phyloP scores from a whole-genome alignment of 2,797 vertebrate genomes.

The Garrulus glandarius region DNA sequence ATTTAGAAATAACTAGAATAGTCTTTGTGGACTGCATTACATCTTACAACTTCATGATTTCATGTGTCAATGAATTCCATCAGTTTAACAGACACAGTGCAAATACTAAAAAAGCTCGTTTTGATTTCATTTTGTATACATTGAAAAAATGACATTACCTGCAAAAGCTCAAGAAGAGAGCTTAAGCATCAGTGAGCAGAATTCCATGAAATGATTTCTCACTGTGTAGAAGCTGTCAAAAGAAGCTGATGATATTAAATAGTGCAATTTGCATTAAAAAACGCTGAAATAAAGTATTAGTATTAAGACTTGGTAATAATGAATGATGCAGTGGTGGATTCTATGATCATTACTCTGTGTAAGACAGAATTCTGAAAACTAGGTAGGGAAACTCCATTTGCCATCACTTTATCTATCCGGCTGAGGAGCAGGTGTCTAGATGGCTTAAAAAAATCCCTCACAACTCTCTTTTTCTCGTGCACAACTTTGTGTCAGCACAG shows the following conservation, averaged over 20 bases:
- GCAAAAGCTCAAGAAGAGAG: neutral
- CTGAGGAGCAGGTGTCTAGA: neutral
- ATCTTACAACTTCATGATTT: neutral
- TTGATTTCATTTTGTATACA: neutral
- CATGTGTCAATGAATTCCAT: neutral
- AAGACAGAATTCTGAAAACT: neutral
- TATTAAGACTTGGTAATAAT: neutral
- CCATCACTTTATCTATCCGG: neutral
- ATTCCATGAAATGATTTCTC: neutral
- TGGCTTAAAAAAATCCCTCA: neutral
- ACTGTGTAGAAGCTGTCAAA: neutral
- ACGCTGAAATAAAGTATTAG: neutral
- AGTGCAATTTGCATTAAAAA: neutral
- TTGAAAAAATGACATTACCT: neutral
- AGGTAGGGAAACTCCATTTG: neutral
- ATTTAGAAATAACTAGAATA: neutral
- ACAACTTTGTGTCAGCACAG: neutral
- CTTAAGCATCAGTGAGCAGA: neutral
- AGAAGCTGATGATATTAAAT: neutral
- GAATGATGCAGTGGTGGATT: neutral
- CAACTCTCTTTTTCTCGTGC: neutral
- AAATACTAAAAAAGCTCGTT: neutral
- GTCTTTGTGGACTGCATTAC: neutral
- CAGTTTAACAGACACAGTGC: neutral
- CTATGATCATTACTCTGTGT: neutral